Base-by-base conservation (phyloP, 2,113 vertebrate species). In the Oncorhynchus clarkii region DNA sequence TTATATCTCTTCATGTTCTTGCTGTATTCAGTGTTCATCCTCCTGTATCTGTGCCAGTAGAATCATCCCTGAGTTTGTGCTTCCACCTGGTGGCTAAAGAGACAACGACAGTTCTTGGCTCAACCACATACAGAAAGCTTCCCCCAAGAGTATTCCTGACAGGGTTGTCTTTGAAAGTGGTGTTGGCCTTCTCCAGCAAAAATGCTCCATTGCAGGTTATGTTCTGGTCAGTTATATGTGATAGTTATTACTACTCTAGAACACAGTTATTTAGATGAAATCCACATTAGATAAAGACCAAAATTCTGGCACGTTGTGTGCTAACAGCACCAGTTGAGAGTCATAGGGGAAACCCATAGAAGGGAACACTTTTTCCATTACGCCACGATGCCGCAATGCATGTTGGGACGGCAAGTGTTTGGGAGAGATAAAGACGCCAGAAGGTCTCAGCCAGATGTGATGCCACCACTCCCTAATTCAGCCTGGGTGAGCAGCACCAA, bases 341-440 rank as follows among this genome's bases (percentile, higher is more conserved):
- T 27, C 13, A 26, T 11, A 27, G 27, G 8, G 27, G 64, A 13
- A 31, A 66, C 24, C 11, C 27, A 29, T 18, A 39, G 66, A 34
- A 3, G 51, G 26, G 51, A 27, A 16, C 22, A 26, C 5, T 57
- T 3, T 57, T 14, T 18, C 48, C 12, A 54, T 18, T 26, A 8
- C 24, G 13, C 48, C 54, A 14, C 5, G 16, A 73, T 22, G 67
- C 34, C 12, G 67, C 29, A 73, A 74, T 57, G 76, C 67, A 70
- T 68, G 72, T 60, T 75, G 86, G 29, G 78, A 82, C 69, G 82
- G 70, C 66, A 18, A 84, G 79, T 92, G 91, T 86, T 88, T 22
- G 16, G 12, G 3, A 77, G 78, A 91, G 91, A 92, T 92, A 91
- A 91, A 88, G 80, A 86, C 1, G 54, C 87, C 67, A 88, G 82